Base-by-base conservation (phyloP, 2,797 vertebrate genomes). In the Chaetophractus vellerosus region DNA sequence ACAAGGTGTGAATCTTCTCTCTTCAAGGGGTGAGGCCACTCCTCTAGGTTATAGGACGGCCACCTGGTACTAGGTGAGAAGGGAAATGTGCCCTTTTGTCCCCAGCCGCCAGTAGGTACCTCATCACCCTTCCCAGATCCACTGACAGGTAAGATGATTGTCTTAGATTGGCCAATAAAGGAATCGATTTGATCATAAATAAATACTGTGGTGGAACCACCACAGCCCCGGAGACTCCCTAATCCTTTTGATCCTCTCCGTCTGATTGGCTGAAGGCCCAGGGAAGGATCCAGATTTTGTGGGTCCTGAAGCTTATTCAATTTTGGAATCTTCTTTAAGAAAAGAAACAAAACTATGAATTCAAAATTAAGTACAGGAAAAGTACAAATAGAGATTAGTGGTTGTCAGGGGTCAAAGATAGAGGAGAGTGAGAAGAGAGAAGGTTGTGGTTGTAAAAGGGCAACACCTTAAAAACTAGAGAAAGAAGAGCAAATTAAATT, bases 151-250 rank as follows among this genome's bases (percentile, higher is more conserved):
- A 12, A 23, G 18, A 5, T 23, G 52, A 7, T 55, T 48, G 26
- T 63, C 83, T 24, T 12, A 36, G 55, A 55, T 45, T 74, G 61
- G 19, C 57, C 33, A n/a, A 88, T n/a, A 6, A 82, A 72, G 76
- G 9, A 8, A 6, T 12, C 45, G 41, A 0, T 79, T 75, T 69
- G 55, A 50, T 69, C 66, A 45, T 36, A 87, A 93, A 59, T 7
- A n/a, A 68, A 76, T 91, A 26, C 16, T 16, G 28, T 26, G 33
- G 14, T 15, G 81, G 76, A 84, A 21, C 50, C 41, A 57, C 41
- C 55, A 26, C 1, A 33, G 15, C 31, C 26, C 19, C 2, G 1
- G 52, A 0, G 1, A 48, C 2, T 0, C 41, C 41, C 52, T n/a
- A 14, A 0, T 50, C 38, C 15, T 75, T 15, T 36, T 57, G 15